Conservation (phyloP, 2,888 invertebrate genomes). For the Ethmia dodecea region DNA sequence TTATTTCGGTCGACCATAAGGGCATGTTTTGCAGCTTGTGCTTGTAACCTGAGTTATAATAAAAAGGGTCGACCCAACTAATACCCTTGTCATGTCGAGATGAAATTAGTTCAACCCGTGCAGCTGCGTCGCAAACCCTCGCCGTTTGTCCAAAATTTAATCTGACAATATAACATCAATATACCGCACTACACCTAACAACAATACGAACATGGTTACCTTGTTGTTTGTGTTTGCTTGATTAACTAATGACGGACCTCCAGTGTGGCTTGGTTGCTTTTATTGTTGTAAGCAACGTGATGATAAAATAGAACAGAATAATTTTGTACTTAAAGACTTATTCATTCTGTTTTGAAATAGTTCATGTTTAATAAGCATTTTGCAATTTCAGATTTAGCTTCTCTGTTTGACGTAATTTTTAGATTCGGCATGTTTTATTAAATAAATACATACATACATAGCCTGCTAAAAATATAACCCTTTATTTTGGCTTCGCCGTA, state of each 20-base stretch:
- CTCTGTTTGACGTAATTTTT: no score
- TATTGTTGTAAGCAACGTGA: no score
- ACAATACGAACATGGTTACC: conserved; percentile 3
- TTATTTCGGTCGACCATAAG: conserved; percentile 30
- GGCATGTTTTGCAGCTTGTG: conserved; percentile 39
- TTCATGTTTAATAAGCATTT: no score
- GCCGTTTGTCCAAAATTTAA: conserved; percentile 63
- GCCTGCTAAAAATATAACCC: no score
- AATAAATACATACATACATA: no score
- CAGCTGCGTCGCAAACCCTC: conserved; percentile 59
- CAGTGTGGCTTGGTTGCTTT: no score
- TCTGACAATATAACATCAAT: conserved; percentile 50
- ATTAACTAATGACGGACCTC: conserved; percentile 17
- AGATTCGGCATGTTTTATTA: no score
- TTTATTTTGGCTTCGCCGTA: no score
- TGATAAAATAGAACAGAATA: no score
- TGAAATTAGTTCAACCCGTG: conserved; percentile 70
- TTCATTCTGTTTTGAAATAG: no score
- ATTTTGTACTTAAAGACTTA: no score
- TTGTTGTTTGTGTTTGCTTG: conserved; percentile 21
- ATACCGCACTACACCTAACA: conserved; percentile 19
- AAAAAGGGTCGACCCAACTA: conserved; percentile 69
- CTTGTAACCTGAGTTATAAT: conserved; percentile 61
- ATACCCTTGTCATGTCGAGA: conserved; percentile 74
- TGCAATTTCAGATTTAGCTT: no score